Evolutionary conservation across 37 sponge, comb jelly and placozoan species (phyloP).

Genomic region (Amphimedon queenslandica): DNA sequence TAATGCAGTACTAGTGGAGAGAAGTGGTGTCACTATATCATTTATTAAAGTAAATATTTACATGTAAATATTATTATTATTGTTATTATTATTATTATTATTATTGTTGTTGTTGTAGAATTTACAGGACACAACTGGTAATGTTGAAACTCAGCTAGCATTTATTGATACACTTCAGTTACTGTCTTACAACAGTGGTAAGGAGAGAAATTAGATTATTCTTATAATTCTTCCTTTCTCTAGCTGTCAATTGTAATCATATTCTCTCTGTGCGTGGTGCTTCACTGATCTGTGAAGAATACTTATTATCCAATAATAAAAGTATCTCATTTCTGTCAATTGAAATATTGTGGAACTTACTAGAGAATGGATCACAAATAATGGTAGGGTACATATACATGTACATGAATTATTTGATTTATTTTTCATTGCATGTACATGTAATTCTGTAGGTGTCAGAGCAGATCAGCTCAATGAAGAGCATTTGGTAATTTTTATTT

Average conservation of each 20-base stretch:
- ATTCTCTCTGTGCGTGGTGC: slow-evolving; percentile 51
- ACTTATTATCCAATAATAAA: slow-evolving; percentile 16
- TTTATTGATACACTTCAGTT: slow-evolving; percentile 47
- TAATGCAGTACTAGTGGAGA: slow-evolving; percentile 66
- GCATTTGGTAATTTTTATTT: slow-evolving; percentile 52
- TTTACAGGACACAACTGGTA: slow-evolving; percentile 5
- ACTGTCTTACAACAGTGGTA: slow-evolving; percentile 46
- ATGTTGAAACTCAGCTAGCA: not conserved
- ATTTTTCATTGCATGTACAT: too few species aligned
- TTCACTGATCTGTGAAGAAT: slow-evolving; percentile 14
- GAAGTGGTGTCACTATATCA: slow-evolving; percentile 58
- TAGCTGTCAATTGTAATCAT: slow-evolving; percentile 59
- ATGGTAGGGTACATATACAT: slow-evolving; percentile 32
- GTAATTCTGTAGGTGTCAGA: slow-evolving; percentile 48
- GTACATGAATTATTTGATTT: not conserved
- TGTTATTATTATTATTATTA: not conserved
- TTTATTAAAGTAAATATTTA: slow-evolving; percentile 30
- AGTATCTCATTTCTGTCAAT: slow-evolving; percentile 32
- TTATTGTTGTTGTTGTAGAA: slow-evolving; percentile 3
- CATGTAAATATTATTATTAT: not conserved
- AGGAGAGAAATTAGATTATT: not conserved
- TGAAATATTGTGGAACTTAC: slow-evolving; percentile 82
- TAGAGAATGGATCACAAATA: slow-evolving; percentile 70
- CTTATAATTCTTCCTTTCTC: not conserved
- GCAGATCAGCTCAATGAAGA: slow-evolving; percentile 47